Base-by-base conservation (phyloP, 2,797 vertebrate genomes). In the Chrysocyon brachyurus region DNA sequence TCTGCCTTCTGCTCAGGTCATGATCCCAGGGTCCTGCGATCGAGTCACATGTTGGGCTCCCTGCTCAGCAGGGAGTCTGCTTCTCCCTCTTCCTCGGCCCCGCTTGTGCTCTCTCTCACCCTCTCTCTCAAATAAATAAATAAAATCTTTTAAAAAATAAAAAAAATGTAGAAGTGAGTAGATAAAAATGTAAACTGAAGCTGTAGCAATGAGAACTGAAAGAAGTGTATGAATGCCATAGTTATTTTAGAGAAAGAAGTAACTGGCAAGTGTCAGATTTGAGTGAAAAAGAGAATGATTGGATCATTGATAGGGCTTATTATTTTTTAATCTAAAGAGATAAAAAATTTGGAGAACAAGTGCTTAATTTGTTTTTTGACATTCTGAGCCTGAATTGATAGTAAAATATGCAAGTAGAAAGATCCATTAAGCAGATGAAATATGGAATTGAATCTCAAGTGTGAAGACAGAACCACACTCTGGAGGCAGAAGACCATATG, bases 321-420 rank as follows among this genome's bases (percentile, higher is more conserved):
- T 63, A 40, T 54, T 91, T 86, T 77, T 64, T 64, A 72, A 85
- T 91, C 10, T 72, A 19, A 82, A 91, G n/a, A 91, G 40, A 85
- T 94, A 49, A 93, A 77, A 77, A 24, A 46, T 26, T 86, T 82
- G 14, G 46, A 49, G 77, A 15, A 26, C 33, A 81, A 95, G 66
- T 77, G 56, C 4, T 57, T 87, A 72, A 49, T 78, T 91, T 93
- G 16, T 94, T 95, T 92, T 93, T 85, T 86, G n/a, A 63, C 19
- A 95, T 91, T 95, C 36, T 66, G 70, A 89, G 59, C 96, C 64
- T 79, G 75, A 96, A 57, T 63, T 88, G 40, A 54, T 94, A 33
- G 56, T 91, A 87, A 94, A 14, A 66, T 91, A 6, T 89, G 46
- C 70, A 66, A 16, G 49, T 36, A 85, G 11, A 86, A 56, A 73